Base-by-base conservation (phyloP, 2,888 invertebrate species). In the Ellobium chinense region DNA sequence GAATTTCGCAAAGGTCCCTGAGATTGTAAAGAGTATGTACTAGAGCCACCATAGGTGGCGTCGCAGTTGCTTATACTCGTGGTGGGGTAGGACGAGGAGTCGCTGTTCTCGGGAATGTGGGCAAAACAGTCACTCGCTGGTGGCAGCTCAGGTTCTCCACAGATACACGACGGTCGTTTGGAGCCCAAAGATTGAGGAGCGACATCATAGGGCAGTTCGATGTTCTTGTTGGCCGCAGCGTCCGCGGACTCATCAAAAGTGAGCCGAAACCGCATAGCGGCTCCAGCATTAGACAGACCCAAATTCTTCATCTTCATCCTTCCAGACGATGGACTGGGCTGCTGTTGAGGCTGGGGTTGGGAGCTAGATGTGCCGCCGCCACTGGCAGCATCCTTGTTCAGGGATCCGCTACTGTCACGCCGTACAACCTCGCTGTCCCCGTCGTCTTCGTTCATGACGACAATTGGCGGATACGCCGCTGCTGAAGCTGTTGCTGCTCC, bases 101-200 rank as follows among this genome's bases (percentile, higher is more conserved):
- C 60, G 34, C 36, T 36, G 60, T 34, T 46, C 21, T 78, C 31
- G 3, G 24, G 31, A 46, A 69, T 60, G 1, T 24, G 69, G 14
- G 63, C 34, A 18, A 72, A 72, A 29, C 54, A 14, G 29, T 68
- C 77, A 3, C 9, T 27, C n/a, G n/a, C n/a, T 4, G 66, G 66
- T 5, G 79, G 79, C 12, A 79, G 63, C 24, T 79, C 79, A 2
- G 79, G 79, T 46, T 79, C 79, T 3, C 79, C 79, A 31, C 79
- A 66, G 36, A 79, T 79, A 72, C 79, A 79, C 0, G 79, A 79
- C 24, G 79, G 79, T 37, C 79, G 12, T 46, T 78, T 39, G 46
- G 7, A 24, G 18, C 24, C 9, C n/a, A 31, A n/a, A 39, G n/a
- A 14, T n/a, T 36, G 77, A 9, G 77, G 77, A 5, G 46, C 36